A percentile compares a stretch with the other conserved stretches of the same genome.
Conservation (phyloP, 2,797 vertebrate genomes). For the Pseudocheirus occidentalis region DNA sequence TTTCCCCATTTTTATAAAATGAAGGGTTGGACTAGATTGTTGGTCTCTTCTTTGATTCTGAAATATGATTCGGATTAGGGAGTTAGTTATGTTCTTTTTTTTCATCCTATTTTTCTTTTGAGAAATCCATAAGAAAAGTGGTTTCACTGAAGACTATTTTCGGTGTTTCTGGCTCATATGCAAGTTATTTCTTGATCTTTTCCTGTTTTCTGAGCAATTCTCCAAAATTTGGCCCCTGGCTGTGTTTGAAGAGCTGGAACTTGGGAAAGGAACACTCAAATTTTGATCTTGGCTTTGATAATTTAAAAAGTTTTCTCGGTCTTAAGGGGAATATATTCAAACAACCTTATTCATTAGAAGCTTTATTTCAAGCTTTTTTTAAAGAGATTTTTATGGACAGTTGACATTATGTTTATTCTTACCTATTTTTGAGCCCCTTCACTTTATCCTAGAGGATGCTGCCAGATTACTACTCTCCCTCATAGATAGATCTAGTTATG, state of each 20-base stretch:
- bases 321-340: background rate
- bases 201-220: background rate
- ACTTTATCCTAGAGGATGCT: background rate
- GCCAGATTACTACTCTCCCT: background rate
- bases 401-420: background rate
- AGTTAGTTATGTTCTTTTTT: background rate
- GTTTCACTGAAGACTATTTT: background rate
- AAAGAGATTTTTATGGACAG: background rate
- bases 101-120: background rate
- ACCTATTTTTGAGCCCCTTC: background rate
- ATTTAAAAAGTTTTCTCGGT: background rate
- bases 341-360: background rate
- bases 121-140: background rate
- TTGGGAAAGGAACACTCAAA: background rate
- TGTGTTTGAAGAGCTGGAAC: background rate
- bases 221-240: background rate
- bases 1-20: background rate
- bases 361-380: background rate
- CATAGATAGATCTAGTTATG: background rate
- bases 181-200: background rate
- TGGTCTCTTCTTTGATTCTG: background rate
- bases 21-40: background rate
- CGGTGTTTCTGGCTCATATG: background rate
- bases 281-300: background rate
- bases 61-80: background rate